Evolutionary conservation across 2,888 invertebrate genomes (phyloP).

Genomic region (Melanostoma mellinum): DNA sequence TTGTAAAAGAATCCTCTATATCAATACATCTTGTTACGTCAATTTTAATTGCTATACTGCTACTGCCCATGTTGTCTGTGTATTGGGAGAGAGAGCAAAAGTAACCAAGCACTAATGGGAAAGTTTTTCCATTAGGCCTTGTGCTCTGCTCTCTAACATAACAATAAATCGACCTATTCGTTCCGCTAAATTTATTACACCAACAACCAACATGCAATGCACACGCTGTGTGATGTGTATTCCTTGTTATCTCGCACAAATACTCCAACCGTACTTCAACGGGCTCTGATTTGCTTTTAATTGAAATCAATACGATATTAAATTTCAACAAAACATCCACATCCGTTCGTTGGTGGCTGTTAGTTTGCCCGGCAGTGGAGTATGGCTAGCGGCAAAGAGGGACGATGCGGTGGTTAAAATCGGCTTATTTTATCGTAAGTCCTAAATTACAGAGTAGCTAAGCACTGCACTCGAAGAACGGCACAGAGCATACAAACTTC

Average conservation of each 20-base stretch:
- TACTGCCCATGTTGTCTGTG: slow-evolving; percentile 16
- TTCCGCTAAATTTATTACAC: slow-evolving; percentile 60
- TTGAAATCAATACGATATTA: slow-evolving; percentile 69
- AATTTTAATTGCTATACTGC: slow-evolving; percentile 57
- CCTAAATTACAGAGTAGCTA: slow-evolving; percentile 65
- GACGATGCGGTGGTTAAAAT: slow-evolving; percentile 38
- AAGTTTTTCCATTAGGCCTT: slow-evolving; percentile 64
- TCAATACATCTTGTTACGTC: slow-evolving; percentile 8
- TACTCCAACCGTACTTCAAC: slow-evolving; percentile 6
- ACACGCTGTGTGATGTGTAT: slow-evolving; percentile 5
- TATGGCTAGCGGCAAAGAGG: not conserved
- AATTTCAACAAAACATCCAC: slow-evolving; percentile 34
- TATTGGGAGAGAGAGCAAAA: not conserved
- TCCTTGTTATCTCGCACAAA: slow-evolving; percentile 38
- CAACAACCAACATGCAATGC: slow-evolving; percentile 24
- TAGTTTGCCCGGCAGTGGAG: too few relatives aligned
- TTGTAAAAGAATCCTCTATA: not conserved
- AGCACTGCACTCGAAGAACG: slow-evolving; percentile 42
- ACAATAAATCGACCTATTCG: slow-evolving; percentile 68
- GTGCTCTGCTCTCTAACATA: slow-evolving; percentile 32
- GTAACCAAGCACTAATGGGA: slow-evolving; percentile 26
- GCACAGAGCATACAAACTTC: slow-evolving; percentile 9
- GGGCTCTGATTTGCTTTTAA: slow-evolving; percentile 58
- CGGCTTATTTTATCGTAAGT: slow-evolving; percentile 66
- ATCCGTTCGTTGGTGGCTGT: too few relatives aligned